Evolutionary conservation across 2,113 vertebrate species (phyloP), one percentile per base, ranked within the genome.

Genomic region (Tragelaphus strepsiceros): DNA sequence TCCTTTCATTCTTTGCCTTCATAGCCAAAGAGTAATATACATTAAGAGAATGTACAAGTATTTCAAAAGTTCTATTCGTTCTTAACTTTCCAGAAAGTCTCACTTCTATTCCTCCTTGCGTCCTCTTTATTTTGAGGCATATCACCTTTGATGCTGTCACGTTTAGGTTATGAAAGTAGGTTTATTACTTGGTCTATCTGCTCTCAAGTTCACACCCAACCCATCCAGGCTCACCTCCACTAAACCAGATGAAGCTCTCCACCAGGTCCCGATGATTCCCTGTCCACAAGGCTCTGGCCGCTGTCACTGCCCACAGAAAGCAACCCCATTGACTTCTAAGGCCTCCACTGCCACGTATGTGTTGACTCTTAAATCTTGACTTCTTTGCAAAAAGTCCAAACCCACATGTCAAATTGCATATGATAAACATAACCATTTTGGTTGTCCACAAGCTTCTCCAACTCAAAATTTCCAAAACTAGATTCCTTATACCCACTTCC

Each of bases 401-500:
- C 58, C 95, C 96, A 96, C 96, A 96, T 59, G 51, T 94, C 71
- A 93, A 97, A 94, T 96, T 96, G 80, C 62, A 56, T 84, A 81
- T 49, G 53, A 61, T 35, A 22, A 93, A 92, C 91, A 81, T 88
- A 92, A 5, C 77, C 90, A 97, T 97, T 98, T 95, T 88, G 97
- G 95, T 96, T 96, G 56, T 85, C 97, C 97, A 94, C 96, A 95
- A 88, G 54, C 4, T 62, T 90, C 78, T 77, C 86, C 86, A 96
- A 85, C 43, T 95, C 96, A 93, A 43, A 94, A 71, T 94, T 94
- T 98, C 97, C 96, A 67, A 96, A 98, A 90, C 35, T 84, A 71
- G 58, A 67, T 56, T 84, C 78, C 62, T 54, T 46, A 46, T 46
- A 35, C 56, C 81, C 59, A 94, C 96, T 97, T 97, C 96, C 64